A percentile compares a stretch with the other conserved stretches of the same genome.
Conservation (phyloP, 2,888 invertebrate species). For the Sacculina carcini region DNA sequence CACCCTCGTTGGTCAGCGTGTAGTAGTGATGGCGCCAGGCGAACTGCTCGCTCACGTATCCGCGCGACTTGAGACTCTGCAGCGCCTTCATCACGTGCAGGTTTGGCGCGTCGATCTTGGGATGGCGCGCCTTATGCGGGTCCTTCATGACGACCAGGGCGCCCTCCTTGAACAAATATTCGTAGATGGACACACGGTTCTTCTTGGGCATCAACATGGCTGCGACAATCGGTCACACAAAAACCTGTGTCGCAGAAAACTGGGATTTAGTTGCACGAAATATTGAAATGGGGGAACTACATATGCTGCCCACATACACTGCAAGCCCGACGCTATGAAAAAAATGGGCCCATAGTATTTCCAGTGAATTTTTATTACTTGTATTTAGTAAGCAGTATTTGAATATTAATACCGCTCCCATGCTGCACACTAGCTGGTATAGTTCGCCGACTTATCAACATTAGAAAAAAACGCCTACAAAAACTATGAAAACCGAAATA, state of each 20-base stretch:
- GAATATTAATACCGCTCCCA: too few relatives aligned
- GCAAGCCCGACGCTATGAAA: too few relatives aligned
- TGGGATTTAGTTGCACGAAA: too few relatives aligned
- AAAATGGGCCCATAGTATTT: too few relatives aligned
- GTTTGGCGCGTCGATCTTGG: conserved; percentile 86
- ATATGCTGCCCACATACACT: too few relatives aligned
- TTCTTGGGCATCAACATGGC: conserved; percentile 98
- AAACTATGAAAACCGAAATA: too few relatives aligned
- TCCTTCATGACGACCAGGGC: conserved; percentile 99
- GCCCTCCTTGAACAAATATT: conserved; percentile 94
- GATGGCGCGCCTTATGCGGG: conserved; percentile 90
- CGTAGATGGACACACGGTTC: conserved; percentile 84
- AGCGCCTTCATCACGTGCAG: conserved; percentile 32
- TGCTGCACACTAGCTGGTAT: too few relatives aligned
- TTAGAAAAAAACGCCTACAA: too few relatives aligned
- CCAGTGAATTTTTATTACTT: too few relatives aligned
- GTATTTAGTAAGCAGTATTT: too few relatives aligned
- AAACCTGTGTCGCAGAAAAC: not conserved
- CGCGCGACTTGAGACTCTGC: conserved; percentile 53
- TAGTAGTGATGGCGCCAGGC: conserved; percentile 99
- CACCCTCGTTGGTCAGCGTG: conserved; percentile 96
- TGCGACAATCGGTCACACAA: not conserved
- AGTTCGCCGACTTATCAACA: too few relatives aligned
- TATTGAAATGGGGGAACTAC: too few relatives aligned
- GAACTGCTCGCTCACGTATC: conserved; percentile 96